Evolutionary conservation across 2,888 invertebrate genomes (phyloP).

Genomic region (Apamea anceps): DNA sequence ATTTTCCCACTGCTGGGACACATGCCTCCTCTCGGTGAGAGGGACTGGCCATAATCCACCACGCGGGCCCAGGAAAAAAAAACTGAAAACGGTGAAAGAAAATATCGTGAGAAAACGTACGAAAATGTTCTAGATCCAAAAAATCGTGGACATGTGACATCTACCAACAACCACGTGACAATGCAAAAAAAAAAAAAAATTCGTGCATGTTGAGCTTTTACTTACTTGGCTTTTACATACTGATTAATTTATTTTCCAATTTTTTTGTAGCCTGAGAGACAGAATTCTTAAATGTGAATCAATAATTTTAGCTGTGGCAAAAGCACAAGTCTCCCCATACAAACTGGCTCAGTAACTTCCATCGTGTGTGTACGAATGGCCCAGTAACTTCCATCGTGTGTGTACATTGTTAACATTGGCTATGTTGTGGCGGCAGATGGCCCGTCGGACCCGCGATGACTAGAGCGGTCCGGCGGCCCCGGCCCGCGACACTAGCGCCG

Average conservation of each 20-base stretch:
- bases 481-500: constrained; percentile 84
- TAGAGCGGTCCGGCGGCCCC: constrained; percentile 88
- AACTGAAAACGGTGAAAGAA: too few relatives aligned
- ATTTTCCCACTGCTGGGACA: too few relatives aligned
- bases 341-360: constrained; percentile 29
- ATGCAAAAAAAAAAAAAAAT: too few relatives aligned
- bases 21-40: too few relatives aligned
- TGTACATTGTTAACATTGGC: constrained; percentile 64
- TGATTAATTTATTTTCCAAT: background rate
- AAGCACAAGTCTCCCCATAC: background rate
- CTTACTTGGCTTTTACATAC: background rate
- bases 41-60: too few relatives aligned
- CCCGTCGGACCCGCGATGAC: constrained; percentile 89
- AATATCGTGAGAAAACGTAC: too few relatives aligned
- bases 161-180: too few relatives aligned
- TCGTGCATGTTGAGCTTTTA: background rate
- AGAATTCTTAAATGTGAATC: background rate
- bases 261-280: background rate
- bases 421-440: constrained; percentile 78
- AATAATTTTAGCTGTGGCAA: background rate
- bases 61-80: too few relatives aligned
- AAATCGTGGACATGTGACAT: too few relatives aligned
- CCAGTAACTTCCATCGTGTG: constrained; percentile 29
- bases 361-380: constrained; percentile 21
- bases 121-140: too few relatives aligned